Base-by-base conservation (phyloP, 1,140 invertebrate genomes). In the Penaeus indicus region DNA sequence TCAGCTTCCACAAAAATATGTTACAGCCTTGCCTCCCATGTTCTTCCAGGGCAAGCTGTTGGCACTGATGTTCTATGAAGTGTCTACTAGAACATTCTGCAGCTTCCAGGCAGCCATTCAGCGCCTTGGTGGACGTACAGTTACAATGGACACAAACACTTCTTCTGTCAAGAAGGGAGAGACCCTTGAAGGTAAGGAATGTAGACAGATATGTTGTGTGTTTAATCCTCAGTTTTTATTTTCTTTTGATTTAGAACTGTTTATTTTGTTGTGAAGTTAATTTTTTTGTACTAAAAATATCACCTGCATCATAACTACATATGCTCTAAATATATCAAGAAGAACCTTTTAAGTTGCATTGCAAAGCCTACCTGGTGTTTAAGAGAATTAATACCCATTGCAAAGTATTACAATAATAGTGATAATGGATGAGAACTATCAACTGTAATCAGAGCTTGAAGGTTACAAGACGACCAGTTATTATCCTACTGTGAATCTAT, bases 111-210 rank as follows among this genome's bases (percentile, higher is more conserved):
- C 97, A 3, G 99, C 99, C 5, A 99, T 99, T 97, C 96, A 98
- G 92, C 94, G 98, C 91, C 94, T 99, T 22, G 99, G 98, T 27
- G 99, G 98, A 0, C 94, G 95, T 21, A 97, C 99, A 0, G 96
- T 99, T 90, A 94, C 96, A 91, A 96, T 99, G 93, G 96, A 99
- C 92, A 96, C 96, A 88, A 94, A 95, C 0, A 97, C 95, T 77
- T 99, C 98, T 0, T 99, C 98, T 0, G 96, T 97, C 19, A 96
- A 98, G 92, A 99, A 99, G 94, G 99, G 99, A 79, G 99, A 99
- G 94, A 96, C 96, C 25, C 93, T 99, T 21, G 97, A 99, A 95
- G 96, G 95, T 95, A 91, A 32, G 86, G 78, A 47, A 91, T 13
- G 63, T 21, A 89, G 21, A 32, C 64, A 38, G 4, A 16, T n/a